phyloP scores from a whole-genome alignment of 2,113 vertebrate genomes.

The Gymnogyps californianus region DNA sequence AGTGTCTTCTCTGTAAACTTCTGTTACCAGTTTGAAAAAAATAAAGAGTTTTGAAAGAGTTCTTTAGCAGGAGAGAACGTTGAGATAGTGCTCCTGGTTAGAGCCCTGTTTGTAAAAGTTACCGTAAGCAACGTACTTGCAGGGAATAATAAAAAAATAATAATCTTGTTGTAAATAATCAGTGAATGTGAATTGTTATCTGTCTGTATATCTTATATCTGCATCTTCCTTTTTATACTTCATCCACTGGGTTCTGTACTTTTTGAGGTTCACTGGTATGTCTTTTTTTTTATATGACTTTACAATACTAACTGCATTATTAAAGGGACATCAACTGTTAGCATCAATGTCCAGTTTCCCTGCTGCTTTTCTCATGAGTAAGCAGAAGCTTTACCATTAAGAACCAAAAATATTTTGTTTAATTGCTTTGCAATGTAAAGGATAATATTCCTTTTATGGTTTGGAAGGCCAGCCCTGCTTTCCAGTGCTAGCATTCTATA shows the following conservation, averaged over 20 bases:
- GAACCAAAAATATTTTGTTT: background rate
- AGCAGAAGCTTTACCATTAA: background rate
- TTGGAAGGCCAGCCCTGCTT: conserved; percentile 2
- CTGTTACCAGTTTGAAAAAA: background rate
- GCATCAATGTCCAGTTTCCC: background rate
- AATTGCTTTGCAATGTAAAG: background rate
- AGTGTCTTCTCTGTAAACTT: background rate
- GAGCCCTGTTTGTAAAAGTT: background rate
- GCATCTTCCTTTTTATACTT: background rate
- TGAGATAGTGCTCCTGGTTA: background rate
- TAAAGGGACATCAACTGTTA: background rate
- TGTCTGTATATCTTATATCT: background rate
- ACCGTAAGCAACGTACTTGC: background rate
- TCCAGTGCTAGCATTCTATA: background rate
- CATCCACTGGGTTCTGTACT: background rate
- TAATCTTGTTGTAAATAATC: background rate
- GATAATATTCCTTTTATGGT: background rate
- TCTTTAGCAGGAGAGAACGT: background rate
- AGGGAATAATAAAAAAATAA: background rate
- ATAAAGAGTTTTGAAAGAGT: background rate
- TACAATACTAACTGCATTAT: background rate
- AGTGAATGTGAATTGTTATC: background rate
- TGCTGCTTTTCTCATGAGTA: background rate
- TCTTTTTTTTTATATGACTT: background rate
- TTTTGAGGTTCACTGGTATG: background rate